Evolutionary conservation across 2,888 invertebrate genomes (phyloP), one percentile per base, ranked within the genome.

Genomic region (Parnassius orleans): DNA sequence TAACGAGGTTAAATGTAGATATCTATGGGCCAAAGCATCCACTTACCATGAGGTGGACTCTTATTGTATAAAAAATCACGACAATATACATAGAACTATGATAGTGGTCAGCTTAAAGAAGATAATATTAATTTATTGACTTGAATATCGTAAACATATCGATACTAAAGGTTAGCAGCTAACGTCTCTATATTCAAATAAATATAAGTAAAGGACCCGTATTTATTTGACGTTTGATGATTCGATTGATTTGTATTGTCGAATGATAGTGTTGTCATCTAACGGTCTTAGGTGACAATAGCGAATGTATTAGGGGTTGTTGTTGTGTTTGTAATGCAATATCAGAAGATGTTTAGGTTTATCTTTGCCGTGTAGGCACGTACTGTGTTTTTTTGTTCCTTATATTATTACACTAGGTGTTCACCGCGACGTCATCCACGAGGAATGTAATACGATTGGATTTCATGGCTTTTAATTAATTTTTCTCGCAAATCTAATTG

Each of bases 141-240:
- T 33, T 33, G 33, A 33, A 33, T 33, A 33, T 33, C 33, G 33
- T 33, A 33, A 33, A 33, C 57, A 46, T 55, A 50, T 60, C 60
- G 60, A 60, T 55, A 54, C 2, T 14, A 11, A 7, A 9, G 0
- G 9, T 14, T 10, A 15, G 7, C 0, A 14, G n/a, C 12, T 14
- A 48, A 7, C 48, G 14, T 48, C 48, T 15, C 48, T 48, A 48
- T 14, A 9, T 9, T n/a, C 33, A 33, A 48, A 48, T 48, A 47
- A n/a, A 5, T 47, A 14, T 47, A 42, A 60, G 41, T 41, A 72
- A 67, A 68, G 70, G 58, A 60, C 86, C 85, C 86, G 81, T 81
- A 86, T 84, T 67, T 66, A 60, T 75, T 72, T 77, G 75, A 76
- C 75, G 70, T 63, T 73, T 76, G 79, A 78, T 70, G 72, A 66